Base-by-base conservation (phyloP, 2,797 vertebrate species). In the Bovichtus variegatus region DNA sequence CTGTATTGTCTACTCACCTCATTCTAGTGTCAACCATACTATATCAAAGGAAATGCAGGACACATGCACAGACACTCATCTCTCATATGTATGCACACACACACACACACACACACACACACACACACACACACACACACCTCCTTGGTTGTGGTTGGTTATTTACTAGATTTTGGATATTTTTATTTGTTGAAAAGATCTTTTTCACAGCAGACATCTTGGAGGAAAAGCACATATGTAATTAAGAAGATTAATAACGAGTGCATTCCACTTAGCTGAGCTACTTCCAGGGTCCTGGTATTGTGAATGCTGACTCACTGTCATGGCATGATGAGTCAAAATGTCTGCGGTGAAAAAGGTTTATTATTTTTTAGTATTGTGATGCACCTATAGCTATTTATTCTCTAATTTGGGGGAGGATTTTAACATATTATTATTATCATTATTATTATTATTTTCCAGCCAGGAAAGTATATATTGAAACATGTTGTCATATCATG, bases 41-140 rank as follows among this genome's bases (percentile, higher is more conserved):
- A 16, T 29, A 53, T 65, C 41, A 47, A 62, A 74, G 50, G 29
- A 61, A 60, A 57, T n/a, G 34, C 13, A 60, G 55, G 38, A 61
- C 47, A 49, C 27, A 54, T 16, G 27, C 59, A 53, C 21, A 27
- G 36, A 29, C 27, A 29, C 62, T 65, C 49, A 77, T 63, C 72
- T n/a, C 43, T 66, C 61, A 59, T 53, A 38, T 25, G 16, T 58
- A 76, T 70, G 54, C 74, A 65, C 70, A n/a, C 25, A 19, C 67
- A 62, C 44, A 23, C 43, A 0, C 43, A 36, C 40, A 44, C 57
- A 46, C 16, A 25, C 46, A 13, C 21, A 53, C 49, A 44, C 9
- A 31, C 51, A 31, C 25, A 29, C 34, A 34, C 38, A 53, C 53
- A 54, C 19, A 23, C 38, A 54, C 2, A 27, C 15, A 11, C 34